phyloP scores from a whole-genome alignment of 2,113 vertebrate genomes.

The Hydropotes inermis region DNA sequence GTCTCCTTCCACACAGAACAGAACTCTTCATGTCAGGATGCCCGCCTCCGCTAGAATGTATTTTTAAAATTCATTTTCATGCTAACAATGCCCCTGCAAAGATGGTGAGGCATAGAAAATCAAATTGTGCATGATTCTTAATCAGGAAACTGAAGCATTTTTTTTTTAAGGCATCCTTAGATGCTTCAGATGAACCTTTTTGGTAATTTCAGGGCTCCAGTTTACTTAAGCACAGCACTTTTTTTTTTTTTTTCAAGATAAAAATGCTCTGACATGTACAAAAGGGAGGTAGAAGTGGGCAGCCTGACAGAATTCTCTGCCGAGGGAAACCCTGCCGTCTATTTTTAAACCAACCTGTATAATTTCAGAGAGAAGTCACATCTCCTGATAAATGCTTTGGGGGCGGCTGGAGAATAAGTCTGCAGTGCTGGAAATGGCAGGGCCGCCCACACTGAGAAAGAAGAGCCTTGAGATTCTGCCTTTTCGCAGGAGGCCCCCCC shows the following conservation, averaged over 20 bases:
- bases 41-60: conserved; percentile 28
- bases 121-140: conserved; percentile 48
- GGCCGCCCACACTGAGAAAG: not conserved
- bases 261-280: conserved; percentile 44
- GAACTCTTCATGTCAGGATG: not conserved
- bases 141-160: conserved; percentile 24
- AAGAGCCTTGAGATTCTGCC: conserved; percentile 2
- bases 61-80: conserved; percentile 62
- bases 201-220: conserved; percentile 50
- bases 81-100: conserved; percentile 57
- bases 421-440: conserved; percentile 41
- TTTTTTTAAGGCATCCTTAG: conserved; percentile 46
- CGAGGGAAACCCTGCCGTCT: conserved; percentile 52
- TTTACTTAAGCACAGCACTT: conserved; percentile 40
- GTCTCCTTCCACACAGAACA: not conserved
- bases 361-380: conserved; percentile 50
- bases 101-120: conserved; percentile 22
- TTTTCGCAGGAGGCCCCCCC: not conserved
- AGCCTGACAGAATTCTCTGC: conserved; percentile 29
- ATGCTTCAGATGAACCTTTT: conserved; percentile 32
- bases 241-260: not conserved
- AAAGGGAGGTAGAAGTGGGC: conserved; percentile 39
- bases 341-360: conserved; percentile 67
- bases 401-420: conserved; percentile 10
- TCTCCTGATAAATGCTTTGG: conserved; percentile 39